Base-by-base conservation (phyloP, 2,113 vertebrate genomes). In the Bujurquina vittata region DNA sequence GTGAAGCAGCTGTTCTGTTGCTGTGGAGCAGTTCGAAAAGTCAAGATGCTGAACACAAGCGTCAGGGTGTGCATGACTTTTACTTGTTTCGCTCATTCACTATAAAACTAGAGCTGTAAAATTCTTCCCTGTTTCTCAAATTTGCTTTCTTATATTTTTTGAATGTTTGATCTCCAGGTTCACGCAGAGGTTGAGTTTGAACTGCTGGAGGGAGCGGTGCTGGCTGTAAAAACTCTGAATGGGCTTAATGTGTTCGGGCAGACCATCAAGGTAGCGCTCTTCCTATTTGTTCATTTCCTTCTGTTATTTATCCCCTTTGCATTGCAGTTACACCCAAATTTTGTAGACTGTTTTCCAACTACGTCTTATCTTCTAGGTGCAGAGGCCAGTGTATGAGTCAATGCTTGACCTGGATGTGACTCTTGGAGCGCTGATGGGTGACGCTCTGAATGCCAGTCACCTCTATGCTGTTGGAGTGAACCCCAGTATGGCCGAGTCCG, bases 201-300 rank as follows among this genome's bases (percentile, higher is more conserved):
- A 88, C 91, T 97, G 40, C 93, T 97, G 59, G 97, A 99, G 91
- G 97, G 95, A 85, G 97, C 97, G 18, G 75, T 93, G 67, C 95
- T 99, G 55, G 97, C 97, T 49, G 59, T 97, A 54, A 94, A 96
- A 35, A 91, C 85, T 20, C 87, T 97, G 23, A 83, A 96, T 72
- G 96, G 95, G 43, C 29, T 85, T 7, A 23, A 65, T 8, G 33
- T 94, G 52, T 80, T 77, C 2, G 91, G 81, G 49, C 89, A 89
- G n/a, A 20, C 54, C 33, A 84, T 94, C 18, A 93, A 90, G 92
- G 95, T 95, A 56, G 33, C 9, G 11, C 12, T 59, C 10, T 37
- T 29, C 10, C 3, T 1, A 1, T 29, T 56, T 43, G 2, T 0
- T 54, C 5, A 23, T 33, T 26, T 52, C 10, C 11, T 7, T 52